Evolutionary conservation across 2,888 invertebrate species (phyloP).

Genomic region (Eupithecia vulgata): DNA sequence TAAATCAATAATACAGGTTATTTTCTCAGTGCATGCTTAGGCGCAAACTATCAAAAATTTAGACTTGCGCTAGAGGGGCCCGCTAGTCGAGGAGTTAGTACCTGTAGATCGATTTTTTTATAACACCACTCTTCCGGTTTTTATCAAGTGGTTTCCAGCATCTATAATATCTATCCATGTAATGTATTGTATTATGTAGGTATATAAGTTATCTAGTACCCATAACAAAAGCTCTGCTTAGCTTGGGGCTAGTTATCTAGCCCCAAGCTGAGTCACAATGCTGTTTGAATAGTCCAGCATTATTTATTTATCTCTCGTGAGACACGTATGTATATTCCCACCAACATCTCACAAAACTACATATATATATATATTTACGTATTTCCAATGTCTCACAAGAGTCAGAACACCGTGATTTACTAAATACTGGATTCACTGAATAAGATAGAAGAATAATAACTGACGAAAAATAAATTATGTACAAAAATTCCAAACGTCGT

Average conservation of each 20-base stretch:
- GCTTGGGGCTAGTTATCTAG: too few species aligned
- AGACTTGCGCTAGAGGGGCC: too few species aligned
- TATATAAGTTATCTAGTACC: too few species aligned
- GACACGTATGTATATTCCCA: background rate
- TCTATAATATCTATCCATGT: too few species aligned
- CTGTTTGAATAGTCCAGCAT: too few species aligned
- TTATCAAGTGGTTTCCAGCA: background rate
- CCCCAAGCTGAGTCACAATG: too few species aligned
- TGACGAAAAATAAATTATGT: background rate
- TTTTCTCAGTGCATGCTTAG: background rate
- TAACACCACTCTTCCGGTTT: background rate
- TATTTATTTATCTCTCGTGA: too few species aligned
- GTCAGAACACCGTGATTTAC: background rate
- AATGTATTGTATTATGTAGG: too few species aligned
- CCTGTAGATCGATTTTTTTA: background rate
- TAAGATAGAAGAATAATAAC: background rate
- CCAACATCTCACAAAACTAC: background rate
- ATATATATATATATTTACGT: too few species aligned
- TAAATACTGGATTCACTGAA: background rate
- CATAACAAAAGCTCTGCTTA: too few species aligned
- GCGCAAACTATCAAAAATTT: background rate
- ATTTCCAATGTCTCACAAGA: background rate
- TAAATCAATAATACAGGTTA: background rate
- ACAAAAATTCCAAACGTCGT: background rate
- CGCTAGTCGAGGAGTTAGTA: too few species aligned